Evolutionary conservation across 2,113 vertebrate species (phyloP).

Genomic region (Petroica traversi): DNA sequence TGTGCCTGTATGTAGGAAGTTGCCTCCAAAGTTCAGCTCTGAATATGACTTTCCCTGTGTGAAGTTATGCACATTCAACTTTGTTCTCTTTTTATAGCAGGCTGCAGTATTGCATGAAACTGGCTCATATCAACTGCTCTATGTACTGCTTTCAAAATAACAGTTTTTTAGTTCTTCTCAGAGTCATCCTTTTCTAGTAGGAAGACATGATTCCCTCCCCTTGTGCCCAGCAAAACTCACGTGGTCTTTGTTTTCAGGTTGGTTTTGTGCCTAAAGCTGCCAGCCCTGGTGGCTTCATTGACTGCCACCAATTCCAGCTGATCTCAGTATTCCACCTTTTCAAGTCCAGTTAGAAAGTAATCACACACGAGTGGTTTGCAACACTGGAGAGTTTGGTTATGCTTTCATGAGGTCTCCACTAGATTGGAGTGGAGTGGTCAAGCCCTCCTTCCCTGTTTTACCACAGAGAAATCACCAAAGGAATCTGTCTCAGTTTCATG

Average conservation of each 20-base stretch:
- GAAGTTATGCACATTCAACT: neutral
- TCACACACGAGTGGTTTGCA: neutral
- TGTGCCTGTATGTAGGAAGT: neutral
- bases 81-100: neutral
- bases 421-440: neutral
- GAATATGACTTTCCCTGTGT: neutral
- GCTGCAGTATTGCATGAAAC: neutral
- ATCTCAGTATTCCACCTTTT: neutral
- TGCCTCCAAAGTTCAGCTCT: neutral
- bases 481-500: neutral
- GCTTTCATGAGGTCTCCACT: neutral
- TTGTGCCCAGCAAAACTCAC: fast-evolving
- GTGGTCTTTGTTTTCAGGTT: neutral
- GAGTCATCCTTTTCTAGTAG: neutral
- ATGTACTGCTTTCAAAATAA: neutral
- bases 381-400: fast-evolving
- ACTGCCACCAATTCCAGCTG: neutral
- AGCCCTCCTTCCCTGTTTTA: neutral
- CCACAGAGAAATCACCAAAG: neutral
- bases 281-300: neutral
- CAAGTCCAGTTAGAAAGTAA: neutral
- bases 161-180: neutral
- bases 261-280: neutral
- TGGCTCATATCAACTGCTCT: neutral
- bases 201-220: neutral